phyloP scores from a whole-genome alignment of 2,797 vertebrate genomes.

The Sciurus carolinensis region DNA sequence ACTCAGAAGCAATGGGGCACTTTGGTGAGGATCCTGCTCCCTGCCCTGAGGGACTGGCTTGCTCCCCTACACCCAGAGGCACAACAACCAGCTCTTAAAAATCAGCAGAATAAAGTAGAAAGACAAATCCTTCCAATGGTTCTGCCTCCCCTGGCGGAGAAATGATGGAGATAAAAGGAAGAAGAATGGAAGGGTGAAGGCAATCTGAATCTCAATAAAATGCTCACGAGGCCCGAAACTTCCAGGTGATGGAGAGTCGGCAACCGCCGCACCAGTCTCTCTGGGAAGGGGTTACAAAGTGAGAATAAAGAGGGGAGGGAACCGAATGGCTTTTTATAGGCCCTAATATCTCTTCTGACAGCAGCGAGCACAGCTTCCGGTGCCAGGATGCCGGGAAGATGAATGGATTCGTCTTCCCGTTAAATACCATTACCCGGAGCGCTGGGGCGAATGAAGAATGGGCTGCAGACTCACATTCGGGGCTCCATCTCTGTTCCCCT shows the following conservation, averaged over 20 bases:
- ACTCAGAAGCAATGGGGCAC: not conserved
- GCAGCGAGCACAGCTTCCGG: slow-evolving; percentile 85
- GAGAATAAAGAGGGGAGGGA: slow-evolving; percentile 80
- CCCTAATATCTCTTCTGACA: slow-evolving; percentile 89
- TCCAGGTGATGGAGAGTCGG: slow-evolving; percentile 87
- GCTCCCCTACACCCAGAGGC: not conserved
- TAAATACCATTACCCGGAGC: slow-evolving; percentile 84
- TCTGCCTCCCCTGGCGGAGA: slow-evolving; percentile 71
- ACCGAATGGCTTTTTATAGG: slow-evolving; percentile 86
- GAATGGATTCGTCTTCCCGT: slow-evolving; percentile 87
- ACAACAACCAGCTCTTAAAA: not conserved
- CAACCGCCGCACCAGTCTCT: slow-evolving; percentile 81
- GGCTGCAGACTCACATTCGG: slow-evolving; percentile 82
- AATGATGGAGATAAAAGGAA: slow-evolving; percentile 82
- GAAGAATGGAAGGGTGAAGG: slow-evolving; percentile 82
- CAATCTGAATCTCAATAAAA: slow-evolving; percentile 84
- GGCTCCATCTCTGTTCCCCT: slow-evolving; percentile 76
- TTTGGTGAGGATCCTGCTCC: not conserved
- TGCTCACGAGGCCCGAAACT: slow-evolving; percentile 84
- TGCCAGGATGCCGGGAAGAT: slow-evolving; percentile 85
- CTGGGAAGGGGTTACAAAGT: slow-evolving; percentile 84
- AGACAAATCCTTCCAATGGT: slow-evolving; percentile 58
- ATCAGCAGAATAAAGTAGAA: slow-evolving; percentile 54
- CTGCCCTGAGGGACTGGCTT: not conserved
- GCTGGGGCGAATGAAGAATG: slow-evolving; percentile 83